These are phyloP conservation scores for Novumbra hubbsi DNA, from an alignment of 2,797 vertebrate genomes.

Conservation along the genomic window DNA sequence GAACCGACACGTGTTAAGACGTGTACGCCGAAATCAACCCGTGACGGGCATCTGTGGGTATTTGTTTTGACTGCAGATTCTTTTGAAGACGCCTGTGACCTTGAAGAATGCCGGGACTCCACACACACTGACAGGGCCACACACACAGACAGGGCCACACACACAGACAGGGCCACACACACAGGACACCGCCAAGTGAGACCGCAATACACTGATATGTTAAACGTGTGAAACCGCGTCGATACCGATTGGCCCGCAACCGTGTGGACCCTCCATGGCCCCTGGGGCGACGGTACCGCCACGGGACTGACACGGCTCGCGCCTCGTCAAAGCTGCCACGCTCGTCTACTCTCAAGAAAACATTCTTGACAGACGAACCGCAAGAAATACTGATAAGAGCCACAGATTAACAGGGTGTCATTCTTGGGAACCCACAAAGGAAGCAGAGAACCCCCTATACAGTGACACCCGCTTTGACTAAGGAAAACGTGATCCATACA, in stretches of 20 bases:
- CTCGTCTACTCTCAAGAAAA: background rate
- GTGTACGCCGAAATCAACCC: background rate
- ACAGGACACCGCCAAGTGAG: conserved; percentile 17
- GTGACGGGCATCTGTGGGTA: background rate
- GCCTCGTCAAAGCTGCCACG: background rate
- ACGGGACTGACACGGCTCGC: background rate
- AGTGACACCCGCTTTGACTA: background rate
- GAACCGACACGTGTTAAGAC: background rate
- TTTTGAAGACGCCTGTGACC: conserved; percentile 13
- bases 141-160: background rate
- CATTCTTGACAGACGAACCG: background rate
- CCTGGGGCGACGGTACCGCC: conserved; percentile 13
- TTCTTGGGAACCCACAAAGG: no score
- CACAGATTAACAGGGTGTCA: background rate
- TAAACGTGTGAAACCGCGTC: conserved; percentile 37
- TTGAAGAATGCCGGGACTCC: background rate
- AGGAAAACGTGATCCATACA: background rate
- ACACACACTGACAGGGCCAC: background rate
- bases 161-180: conserved; percentile 1
- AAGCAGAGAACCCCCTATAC: background rate
- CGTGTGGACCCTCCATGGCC: conserved; percentile 12
- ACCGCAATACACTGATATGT: background rate
- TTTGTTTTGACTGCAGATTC: background rate
- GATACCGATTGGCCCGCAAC: conserved; percentile 7
- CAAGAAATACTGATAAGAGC: background rate